These are phyloP conservation scores for Notocelia uddmanniana DNA, from an alignment of 2,888 invertebrate species.

Conservation along the genomic window DNA sequence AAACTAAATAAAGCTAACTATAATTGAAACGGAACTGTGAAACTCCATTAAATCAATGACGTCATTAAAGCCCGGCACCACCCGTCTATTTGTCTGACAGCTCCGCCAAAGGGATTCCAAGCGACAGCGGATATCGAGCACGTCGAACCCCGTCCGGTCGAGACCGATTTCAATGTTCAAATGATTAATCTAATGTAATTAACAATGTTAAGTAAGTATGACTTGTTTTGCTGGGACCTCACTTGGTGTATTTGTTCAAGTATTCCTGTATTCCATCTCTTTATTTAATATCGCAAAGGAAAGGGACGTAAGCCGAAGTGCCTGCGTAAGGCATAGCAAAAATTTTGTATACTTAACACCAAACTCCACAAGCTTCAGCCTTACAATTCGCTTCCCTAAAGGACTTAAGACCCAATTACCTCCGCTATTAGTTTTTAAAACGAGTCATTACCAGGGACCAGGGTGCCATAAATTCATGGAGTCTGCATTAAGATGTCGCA, in stretches of 20 bases:
- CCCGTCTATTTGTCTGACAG: too few species aligned
- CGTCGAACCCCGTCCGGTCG: neutral
- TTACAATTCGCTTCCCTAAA: neutral
- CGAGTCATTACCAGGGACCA: constrained; percentile 12
- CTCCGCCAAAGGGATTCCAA: neutral
- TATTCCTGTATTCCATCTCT: too few species aligned
- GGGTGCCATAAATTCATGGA: constrained; percentile 29
- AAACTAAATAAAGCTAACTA: too few species aligned
- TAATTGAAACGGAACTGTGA: too few species aligned
- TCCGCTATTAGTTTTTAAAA: constrained; percentile 25
- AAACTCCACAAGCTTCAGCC: neutral
- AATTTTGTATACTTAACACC: too few species aligned
- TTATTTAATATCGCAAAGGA: too few species aligned
- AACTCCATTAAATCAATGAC: neutral
- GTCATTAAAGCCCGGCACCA: too few species aligned
- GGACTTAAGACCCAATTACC: constrained; percentile 16
- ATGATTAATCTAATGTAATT: neutral
- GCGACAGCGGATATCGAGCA: neutral
- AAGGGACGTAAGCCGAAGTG: too few species aligned
- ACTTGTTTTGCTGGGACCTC: too few species aligned
- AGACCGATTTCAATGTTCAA: neutral
- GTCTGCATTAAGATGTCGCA: constrained; percentile 31
- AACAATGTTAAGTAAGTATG: too few species aligned
- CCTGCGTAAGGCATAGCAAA: too few species aligned
- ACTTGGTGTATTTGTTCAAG: too few species aligned